phyloP scores from a whole-genome alignment of 1,140 invertebrate species.

The Bombus superbus region DNA sequence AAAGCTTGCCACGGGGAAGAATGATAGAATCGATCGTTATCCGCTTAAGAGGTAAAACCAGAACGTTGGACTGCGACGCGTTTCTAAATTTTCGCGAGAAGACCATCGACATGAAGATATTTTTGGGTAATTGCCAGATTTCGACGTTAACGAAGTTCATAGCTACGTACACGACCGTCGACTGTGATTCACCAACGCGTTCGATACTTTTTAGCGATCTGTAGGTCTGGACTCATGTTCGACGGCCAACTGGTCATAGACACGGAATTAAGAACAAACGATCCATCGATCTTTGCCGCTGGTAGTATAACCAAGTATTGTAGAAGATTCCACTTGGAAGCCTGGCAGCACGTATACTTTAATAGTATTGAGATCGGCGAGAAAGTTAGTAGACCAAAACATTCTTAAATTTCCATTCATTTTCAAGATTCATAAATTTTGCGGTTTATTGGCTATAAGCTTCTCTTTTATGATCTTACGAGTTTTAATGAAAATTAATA shows the following conservation, averaged over 20 bases:
- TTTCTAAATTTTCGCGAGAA: constrained; percentile 68
- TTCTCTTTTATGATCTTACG: too few species aligned
- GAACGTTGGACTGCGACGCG: constrained; percentile 60
- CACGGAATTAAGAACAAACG: constrained; percentile 87
- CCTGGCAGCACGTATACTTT: constrained; percentile 82
- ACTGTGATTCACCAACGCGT: not conserved
- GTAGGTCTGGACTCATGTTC: constrained; percentile 87
- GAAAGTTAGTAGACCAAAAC: constrained; percentile 75
- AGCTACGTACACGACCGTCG: not conserved
- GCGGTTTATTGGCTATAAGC: too few species aligned
- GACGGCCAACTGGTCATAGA: constrained; percentile 89
- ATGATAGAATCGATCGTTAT: constrained; percentile 60
- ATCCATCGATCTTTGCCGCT: constrained; percentile 87
- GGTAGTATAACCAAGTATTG: constrained; percentile 87
- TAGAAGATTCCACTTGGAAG: constrained; percentile 81
- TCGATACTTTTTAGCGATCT: constrained; percentile 84
- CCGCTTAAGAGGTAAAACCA: constrained; percentile 22
- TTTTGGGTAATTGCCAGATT: constrained; percentile 78
- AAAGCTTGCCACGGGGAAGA: constrained; percentile 10
- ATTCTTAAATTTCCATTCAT: too few species aligned
- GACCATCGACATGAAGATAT: constrained; percentile 74
- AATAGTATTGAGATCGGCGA: constrained; percentile 84
- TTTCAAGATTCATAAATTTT: too few species aligned
- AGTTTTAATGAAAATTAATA: too few species aligned
- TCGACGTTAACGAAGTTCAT: not conserved